Evolutionary conservation across 2,113 vertebrate species (phyloP).

Genomic region (Leptobrachium leishanense): DNA sequence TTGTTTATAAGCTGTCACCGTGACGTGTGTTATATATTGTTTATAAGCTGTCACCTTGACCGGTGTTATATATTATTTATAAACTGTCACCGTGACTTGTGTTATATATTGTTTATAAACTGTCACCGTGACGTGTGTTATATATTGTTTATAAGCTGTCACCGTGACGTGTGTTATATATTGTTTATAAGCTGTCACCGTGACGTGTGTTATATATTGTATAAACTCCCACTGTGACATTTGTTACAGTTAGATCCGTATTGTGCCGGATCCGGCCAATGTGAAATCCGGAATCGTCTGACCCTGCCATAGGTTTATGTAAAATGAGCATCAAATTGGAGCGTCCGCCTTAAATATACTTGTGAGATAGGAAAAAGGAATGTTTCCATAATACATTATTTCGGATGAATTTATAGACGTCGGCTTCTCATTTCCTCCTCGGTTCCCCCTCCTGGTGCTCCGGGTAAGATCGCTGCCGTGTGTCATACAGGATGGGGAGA

Average conservation of each 20-base stretch:
- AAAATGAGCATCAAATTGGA: slow-evolving; percentile 22
- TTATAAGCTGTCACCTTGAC: too few relatives aligned
- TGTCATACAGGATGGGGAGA: background rate
- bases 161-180: too few relatives aligned
- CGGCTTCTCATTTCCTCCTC: slow-evolving; percentile 36
- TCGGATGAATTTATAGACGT: slow-evolving; percentile 35
- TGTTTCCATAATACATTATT: slow-evolving; percentile 43
- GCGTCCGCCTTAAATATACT: slow-evolving; percentile 33
- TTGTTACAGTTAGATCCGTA: slow-evolving; percentile 26
- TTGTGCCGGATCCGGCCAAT: slow-evolving; percentile 2
- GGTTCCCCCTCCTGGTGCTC: slow-evolving; percentile 3
- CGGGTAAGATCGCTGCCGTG: background rate
- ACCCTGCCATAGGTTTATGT: slow-evolving; percentile 3
- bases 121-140: too few relatives aligned
- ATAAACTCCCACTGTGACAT: background rate
- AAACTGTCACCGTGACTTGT: too few relatives aligned
- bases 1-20: too few relatives aligned
- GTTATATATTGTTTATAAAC: too few relatives aligned
- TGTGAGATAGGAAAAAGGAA: slow-evolving; percentile 14
- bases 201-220: too few relatives aligned
- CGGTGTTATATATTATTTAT: too few relatives aligned
- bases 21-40: too few relatives aligned
- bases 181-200: too few relatives aligned
- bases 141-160: too few relatives aligned
- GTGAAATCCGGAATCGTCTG: slow-evolving; percentile 25